Conservation (phyloP, 1,140 invertebrate genomes). For the Diplogasteroides magnus region DNA sequence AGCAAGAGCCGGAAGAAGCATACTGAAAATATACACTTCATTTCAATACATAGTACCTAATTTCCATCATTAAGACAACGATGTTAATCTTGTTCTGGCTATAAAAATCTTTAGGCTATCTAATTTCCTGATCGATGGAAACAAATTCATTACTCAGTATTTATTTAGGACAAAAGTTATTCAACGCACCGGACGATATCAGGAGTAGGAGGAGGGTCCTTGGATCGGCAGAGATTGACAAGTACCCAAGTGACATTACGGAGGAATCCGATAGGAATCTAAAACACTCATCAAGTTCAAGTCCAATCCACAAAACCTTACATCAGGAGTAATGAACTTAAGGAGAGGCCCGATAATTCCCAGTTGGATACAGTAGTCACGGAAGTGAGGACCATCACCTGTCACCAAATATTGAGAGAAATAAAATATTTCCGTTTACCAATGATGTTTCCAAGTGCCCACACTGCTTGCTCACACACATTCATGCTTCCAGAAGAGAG, state of each 20-base stretch:
- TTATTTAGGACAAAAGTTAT: not conserved
- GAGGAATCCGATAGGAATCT: conserved; percentile 84
- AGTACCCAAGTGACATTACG: conserved; percentile 97
- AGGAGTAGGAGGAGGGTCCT: conserved; percentile 71
- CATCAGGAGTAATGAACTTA: conserved; percentile 82
- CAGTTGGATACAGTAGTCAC: conserved; percentile 84
- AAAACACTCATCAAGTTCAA: no score
- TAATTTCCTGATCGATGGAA: no score
- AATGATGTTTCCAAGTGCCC: conserved; percentile 95
- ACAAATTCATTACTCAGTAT: not conserved
- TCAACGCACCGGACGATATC: conserved; percentile 32
- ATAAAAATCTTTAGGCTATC: no score
- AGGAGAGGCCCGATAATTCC: conserved; percentile 82
- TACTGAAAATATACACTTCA: no score
- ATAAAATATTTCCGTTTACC: conserved; percentile 61
- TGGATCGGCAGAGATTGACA: conserved; percentile 91
- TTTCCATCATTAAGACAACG: no score
- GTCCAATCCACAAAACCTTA: no score
- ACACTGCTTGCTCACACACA: conserved; percentile 97
- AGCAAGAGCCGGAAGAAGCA: conserved; percentile 82
- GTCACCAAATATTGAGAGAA: conserved; percentile 62
- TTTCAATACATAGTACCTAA: no score
- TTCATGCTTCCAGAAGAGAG: conserved; percentile 84
- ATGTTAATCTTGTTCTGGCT: no score
- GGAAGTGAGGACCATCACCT: conserved; percentile 79